Evolutionary conservation across 2,888 invertebrate species (phyloP).

Genomic region (Caenorhabditis auriculariae): DNA sequence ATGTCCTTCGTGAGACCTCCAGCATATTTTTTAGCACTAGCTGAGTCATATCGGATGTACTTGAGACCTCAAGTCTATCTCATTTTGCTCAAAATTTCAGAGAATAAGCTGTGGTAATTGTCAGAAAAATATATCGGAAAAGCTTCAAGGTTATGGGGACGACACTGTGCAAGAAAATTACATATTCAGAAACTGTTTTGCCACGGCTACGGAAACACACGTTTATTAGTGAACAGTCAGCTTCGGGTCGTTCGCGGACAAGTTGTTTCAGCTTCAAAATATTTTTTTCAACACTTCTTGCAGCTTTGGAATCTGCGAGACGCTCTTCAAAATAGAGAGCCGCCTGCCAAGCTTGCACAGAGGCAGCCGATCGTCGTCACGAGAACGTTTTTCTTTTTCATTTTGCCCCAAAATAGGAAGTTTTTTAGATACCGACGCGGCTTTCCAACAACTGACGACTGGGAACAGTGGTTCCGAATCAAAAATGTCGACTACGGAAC

Average conservation of each 20-base stretch:
- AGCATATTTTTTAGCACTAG: no score
- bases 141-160: no score
- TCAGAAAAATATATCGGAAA: no score
- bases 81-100: no score
- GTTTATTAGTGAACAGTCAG: conserved; percentile 45
- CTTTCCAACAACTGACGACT: conserved; percentile 21
- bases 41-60: conserved; percentile 88
- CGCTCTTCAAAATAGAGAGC: conserved; percentile 36
- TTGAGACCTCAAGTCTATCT: no score
- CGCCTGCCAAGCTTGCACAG: conserved; percentile 46
- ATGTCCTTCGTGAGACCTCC: no score
- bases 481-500: conserved; percentile 23
- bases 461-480: conserved; percentile 37
- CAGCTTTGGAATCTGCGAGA: conserved; percentile 49
- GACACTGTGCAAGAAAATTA: no score
- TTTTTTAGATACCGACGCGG: conserved; percentile 24
- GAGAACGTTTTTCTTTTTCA: conserved; percentile 17
- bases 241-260: conserved; percentile 56
- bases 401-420: neutral
- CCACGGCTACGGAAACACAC: conserved; percentile 40
- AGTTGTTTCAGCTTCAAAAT: conserved; percentile 4
- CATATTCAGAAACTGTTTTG: conserved; percentile 79
- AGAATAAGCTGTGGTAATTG: no score
- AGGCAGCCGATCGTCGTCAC: conserved; percentile 42
- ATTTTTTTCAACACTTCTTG: neutral